Conservation (phyloP, 2,888 invertebrate species). For the Acleris laterana region DNA sequence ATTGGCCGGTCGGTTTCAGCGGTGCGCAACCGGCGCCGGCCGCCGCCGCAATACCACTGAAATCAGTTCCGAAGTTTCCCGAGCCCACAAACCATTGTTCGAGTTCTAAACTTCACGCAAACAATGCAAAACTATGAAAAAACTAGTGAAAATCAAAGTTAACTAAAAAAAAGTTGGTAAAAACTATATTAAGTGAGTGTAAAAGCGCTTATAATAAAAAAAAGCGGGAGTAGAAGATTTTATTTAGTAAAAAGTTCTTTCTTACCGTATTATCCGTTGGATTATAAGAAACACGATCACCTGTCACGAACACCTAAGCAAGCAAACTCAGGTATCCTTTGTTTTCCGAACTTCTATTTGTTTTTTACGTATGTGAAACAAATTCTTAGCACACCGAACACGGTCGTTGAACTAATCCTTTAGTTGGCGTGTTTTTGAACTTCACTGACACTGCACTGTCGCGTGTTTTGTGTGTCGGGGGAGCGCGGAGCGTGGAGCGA, state of each 20-base stretch:
- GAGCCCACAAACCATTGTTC: constrained; percentile 55
- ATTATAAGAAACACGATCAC: constrained; percentile 62
- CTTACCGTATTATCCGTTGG: constrained; percentile 63
- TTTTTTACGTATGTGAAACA: constrained; percentile 74
- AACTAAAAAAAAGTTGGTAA: background rate
- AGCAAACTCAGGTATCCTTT: constrained; percentile 73
- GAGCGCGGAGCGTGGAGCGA: constrained; percentile 58
- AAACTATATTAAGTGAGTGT: background rate
- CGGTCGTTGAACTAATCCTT: constrained; percentile 69
- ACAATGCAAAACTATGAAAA: constrained; percentile 41
- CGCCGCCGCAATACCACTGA: constrained; percentile 71
- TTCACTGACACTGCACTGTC: constrained; percentile 59
- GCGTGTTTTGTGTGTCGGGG: constrained; percentile 54
- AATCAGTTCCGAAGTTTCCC: constrained; percentile 63
- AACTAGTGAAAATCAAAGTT: constrained; percentile 35
- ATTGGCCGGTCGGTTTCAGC: constrained; percentile 28
- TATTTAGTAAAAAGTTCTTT: constrained; percentile 46
- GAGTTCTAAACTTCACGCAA: constrained; percentile 49
- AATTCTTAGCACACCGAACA: constrained; percentile 75
- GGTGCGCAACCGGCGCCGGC: constrained; percentile 68
- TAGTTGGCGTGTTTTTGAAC: constrained; percentile 63
- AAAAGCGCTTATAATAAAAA: constrained; percentile 5
- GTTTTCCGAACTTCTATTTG: constrained; percentile 75
- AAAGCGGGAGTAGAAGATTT: background rate
- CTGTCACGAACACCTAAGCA: constrained; percentile 76